Evolutionary conservation across 2,888 invertebrate genomes (phyloP).

Genomic region (Hololepta plana): DNA sequence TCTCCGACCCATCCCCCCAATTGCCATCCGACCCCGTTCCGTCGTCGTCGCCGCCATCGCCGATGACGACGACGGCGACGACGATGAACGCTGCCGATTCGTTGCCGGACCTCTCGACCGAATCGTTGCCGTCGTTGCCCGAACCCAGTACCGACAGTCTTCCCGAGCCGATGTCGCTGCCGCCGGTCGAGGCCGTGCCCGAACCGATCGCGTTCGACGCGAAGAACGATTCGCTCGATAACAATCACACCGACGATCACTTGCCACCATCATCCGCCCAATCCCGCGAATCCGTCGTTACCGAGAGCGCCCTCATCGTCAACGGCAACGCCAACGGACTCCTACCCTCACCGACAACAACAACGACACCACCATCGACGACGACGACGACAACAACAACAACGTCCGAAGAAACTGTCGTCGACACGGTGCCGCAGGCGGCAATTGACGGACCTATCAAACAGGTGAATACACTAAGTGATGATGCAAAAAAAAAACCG

Average conservation of each 20-base stretch:
- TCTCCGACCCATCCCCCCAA: no score
- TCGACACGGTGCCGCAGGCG: slow-evolving; percentile 29
- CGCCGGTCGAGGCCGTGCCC: slow-evolving; percentile 25
- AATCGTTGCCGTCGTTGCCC: slow-evolving; percentile 24
- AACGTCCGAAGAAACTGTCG: no score
- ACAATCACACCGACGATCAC: slow-evolving; percentile 5
- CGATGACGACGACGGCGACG: slow-evolving; percentile 10
- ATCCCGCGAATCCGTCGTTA: slow-evolving; percentile 6
- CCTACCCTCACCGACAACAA: slow-evolving; percentile 9
- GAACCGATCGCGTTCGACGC: slow-evolving; percentile 21
- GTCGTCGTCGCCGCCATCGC: slow-evolving; percentile 2
- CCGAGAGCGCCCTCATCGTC: slow-evolving; percentile 5
- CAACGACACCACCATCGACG: not conserved
- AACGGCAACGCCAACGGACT: slow-evolving; percentile 5
- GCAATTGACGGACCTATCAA: slow-evolving; percentile 36
- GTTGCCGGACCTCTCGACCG: slow-evolving; percentile 25
- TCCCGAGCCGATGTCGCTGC: slow-evolving; percentile 26
- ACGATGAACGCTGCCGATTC: slow-evolving; percentile 24
- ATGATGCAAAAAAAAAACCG: slow-evolving; percentile 10
- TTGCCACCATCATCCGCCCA: slow-evolving; percentile 8
- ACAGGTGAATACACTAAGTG: no score
- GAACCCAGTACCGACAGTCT: slow-evolving; percentile 23
- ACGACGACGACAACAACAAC: no score
- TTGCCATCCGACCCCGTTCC: slow-evolving; percentile 7
- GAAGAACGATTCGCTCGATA: slow-evolving; percentile 5